Conservation (phyloP, 2,113 vertebrate species). For the Campylomormyrus tamandua region DNA sequence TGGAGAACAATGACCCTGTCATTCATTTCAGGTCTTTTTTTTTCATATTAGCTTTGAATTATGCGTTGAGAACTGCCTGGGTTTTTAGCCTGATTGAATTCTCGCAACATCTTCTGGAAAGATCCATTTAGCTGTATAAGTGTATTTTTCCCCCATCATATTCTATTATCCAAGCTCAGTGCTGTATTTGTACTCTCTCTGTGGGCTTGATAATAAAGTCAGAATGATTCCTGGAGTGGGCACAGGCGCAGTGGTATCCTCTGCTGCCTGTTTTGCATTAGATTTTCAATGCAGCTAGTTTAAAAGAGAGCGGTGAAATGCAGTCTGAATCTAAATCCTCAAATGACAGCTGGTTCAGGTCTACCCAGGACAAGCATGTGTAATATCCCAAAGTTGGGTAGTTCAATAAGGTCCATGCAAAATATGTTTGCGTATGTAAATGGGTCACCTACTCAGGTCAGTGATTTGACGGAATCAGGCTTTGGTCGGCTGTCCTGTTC, state of each 20-base stretch:
- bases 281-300: not conserved
- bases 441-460: not conserved
- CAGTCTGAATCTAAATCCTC: not conserved
- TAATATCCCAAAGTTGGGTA: not conserved
- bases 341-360: not conserved
- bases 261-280: not conserved
- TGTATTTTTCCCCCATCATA: not conserved
- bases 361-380: not conserved
- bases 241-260: not conserved
- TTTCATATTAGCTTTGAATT: not conserved
- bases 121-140: not conserved
- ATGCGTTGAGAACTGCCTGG: not conserved
- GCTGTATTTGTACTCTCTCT: not conserved
- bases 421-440: not conserved
- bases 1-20: conserved; percentile 6
- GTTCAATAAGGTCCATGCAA: not conserved
- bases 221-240: not conserved
- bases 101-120: not conserved
- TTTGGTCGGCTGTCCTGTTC: not conserved
- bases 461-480: not conserved
- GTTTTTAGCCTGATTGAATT: conserved; percentile 17
- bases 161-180: not conserved
- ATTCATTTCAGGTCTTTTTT: not conserved
- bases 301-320: not conserved
- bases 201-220: not conserved